Evolutionary conservation across 2,888 invertebrate genomes (phyloP), one percentile per base, ranked within the genome.

Genomic region (Ypsolopha sequella): DNA sequence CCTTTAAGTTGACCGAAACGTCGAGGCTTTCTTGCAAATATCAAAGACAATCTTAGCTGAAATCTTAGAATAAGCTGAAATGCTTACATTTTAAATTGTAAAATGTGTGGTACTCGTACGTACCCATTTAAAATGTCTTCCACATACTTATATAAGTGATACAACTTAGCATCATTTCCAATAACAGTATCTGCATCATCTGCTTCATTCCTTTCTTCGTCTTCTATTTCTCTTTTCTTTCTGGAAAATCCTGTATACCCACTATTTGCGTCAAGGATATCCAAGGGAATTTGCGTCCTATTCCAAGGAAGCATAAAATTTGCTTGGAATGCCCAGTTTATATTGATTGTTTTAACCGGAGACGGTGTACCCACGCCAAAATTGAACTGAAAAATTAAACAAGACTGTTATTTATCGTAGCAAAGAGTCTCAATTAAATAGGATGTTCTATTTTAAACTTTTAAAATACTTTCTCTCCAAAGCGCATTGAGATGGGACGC

Each of bases 281-380:
- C 80, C 0, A 66, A 33, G 0, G 87, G 87, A 51, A 87, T 76
- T 55, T 87, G 84, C 1, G 70, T 70, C 38, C 80, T 56, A 52
- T 82, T 85, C 81, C 84, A 85, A 0, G 87, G 87, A 0, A 85
- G 66, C 39, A 78, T 75, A 57, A 87, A 87, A 56, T 87, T 87
- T 1, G 81, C 76, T 66, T 87, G 87, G 54, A 86, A 73, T 0
- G 80, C 85, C 64, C 73, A 85, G 63, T 87, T 87, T 0, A 86
- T 52, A 55, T 74, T 76, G 6, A 87, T 63, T 41, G 68, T 65
- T 45, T 77, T 72, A 0, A 69, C 62, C 1, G 73, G 68, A 1
- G 77, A 76, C 2, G 86, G 87, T 1, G 81, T 76, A 0, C 75
- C 80, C 0, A 86, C 51, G 0, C 86, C 86, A 0, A 65, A 68